phyloP scores from a whole-genome alignment of 2,888 invertebrate species.

The Archips crataeganus region DNA sequence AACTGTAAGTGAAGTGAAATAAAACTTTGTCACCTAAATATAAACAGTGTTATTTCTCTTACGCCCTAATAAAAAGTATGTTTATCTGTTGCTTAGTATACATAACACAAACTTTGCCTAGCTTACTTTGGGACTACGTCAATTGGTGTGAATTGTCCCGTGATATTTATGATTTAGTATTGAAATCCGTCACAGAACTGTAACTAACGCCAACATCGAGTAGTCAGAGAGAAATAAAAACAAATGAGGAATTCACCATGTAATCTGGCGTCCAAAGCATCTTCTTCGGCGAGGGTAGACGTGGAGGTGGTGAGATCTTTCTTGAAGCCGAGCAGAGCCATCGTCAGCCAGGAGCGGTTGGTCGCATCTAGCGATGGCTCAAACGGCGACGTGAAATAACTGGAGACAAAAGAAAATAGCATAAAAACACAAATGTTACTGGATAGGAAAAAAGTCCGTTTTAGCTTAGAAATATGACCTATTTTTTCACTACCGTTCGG shows the following conservation, averaged over 20 bases:
- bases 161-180: too few relatives aligned
- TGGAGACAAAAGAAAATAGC: conserved; percentile 50
- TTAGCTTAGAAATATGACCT: not conserved
- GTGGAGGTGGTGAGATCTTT: conserved; percentile 86
- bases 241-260: conserved; percentile 59
- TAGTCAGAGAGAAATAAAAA: not conserved
- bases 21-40: too few relatives aligned
- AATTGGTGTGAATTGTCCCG: too few relatives aligned
- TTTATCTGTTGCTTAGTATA: too few relatives aligned
- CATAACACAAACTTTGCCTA: too few relatives aligned
- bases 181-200: too few relatives aligned
- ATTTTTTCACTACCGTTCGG: not conserved
- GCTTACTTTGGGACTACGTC: too few relatives aligned
- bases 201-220: too few relatives aligned
- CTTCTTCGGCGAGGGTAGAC: conserved; percentile 87
- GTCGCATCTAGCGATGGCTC: conserved; percentile 72
- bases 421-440: not conserved
- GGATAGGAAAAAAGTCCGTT: not conserved
- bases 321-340: conserved; percentile 88
- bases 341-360: conserved; percentile 87
- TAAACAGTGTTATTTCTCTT: too few relatives aligned
- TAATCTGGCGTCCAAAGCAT: conserved; percentile 69
- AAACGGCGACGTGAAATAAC: conserved; percentile 82
- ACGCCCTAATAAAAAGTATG: too few relatives aligned
- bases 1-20: too few relatives aligned